Evolutionary conservation across 92 coral and sea anemone species (phyloP).

Genomic region (Porites rus): DNA sequence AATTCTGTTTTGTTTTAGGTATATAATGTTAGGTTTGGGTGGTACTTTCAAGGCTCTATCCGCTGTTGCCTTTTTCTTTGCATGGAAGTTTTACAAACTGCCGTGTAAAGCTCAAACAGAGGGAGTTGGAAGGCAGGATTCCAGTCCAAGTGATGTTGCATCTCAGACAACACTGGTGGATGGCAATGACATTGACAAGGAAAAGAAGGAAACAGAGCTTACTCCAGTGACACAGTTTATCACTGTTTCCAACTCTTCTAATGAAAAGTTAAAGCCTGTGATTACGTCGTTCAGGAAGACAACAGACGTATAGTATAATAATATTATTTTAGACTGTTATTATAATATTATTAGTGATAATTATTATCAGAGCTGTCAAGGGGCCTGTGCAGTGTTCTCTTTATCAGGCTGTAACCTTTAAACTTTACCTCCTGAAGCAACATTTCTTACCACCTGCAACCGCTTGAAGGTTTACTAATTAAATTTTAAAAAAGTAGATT

Average conservation of each 20-base stretch:
- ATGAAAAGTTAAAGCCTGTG: not conserved
- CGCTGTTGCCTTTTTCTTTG: conserved; percentile 80
- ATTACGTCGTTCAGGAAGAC: not conserved
- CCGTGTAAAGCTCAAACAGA: conserved; percentile 38
- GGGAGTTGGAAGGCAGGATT: not conserved
- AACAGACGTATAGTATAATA: conserved; percentile 7
- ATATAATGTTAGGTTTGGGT: conserved; percentile 73
- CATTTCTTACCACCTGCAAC: no score
- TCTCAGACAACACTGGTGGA: conserved; percentile 33
- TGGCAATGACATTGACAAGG: not conserved
- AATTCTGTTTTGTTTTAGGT: conserved; percentile 39
- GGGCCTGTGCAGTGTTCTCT: no score
- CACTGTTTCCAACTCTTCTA: conserved; percentile 9
- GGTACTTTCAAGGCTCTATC: conserved; percentile 74
- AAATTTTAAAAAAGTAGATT: no score
- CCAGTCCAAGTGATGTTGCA: conserved; percentile 19
- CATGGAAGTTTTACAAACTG: conserved; percentile 82
- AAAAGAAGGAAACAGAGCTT: conserved; percentile 13
- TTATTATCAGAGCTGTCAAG: no score
- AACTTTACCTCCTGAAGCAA: no score
- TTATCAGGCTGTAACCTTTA: no score
- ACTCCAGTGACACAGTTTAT: conserved; percentile 36
- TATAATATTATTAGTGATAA: not conserved
- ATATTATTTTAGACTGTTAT: no score
- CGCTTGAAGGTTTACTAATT: no score